Evolutionary conservation across 1,140 invertebrate genomes (phyloP).

Genomic region (Mesaphorura yosii): DNA sequence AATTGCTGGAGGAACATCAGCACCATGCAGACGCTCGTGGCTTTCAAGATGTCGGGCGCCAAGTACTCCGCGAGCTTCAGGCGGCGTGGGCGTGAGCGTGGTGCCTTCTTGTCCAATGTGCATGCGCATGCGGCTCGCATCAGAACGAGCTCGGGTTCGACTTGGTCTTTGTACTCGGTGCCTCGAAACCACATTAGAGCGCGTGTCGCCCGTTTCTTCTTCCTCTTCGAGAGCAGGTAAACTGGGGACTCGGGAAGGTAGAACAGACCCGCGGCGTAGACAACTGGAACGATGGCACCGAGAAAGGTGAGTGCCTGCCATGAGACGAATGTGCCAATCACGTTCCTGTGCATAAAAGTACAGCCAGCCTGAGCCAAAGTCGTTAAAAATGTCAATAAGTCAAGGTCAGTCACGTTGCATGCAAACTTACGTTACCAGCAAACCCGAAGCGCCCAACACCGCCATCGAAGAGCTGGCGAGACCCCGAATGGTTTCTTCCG

Average conservation of each 20-base stretch:
- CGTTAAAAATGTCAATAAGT: slow-evolving; percentile 18
- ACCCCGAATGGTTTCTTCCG: slow-evolving; percentile 45
- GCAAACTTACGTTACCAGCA: slow-evolving; percentile 51
- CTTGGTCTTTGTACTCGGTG: background rate
- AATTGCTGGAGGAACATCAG: slow-evolving; percentile 75
- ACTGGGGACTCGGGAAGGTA: slow-evolving; percentile 42
- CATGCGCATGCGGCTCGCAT: background rate
- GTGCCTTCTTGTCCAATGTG: background rate
- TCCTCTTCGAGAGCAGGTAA: slow-evolving; percentile 10
- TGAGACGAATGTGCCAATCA: slow-evolving; percentile 26
- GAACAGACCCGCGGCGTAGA: slow-evolving; percentile 38
- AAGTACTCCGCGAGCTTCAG: background rate
- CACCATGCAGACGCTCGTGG: slow-evolving; percentile 59
- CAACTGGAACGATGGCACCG: slow-evolving; percentile 38
- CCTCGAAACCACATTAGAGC: slow-evolving; percentile 9
- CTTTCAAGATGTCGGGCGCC: slow-evolving; percentile 37
- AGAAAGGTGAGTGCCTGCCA: slow-evolving; percentile 38
- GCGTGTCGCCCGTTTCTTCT: slow-evolving; percentile 16
- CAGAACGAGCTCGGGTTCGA: background rate
- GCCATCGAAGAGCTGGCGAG: slow-evolving; percentile 38
- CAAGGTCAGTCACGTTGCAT: slow-evolving; percentile 9
- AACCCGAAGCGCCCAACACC: slow-evolving; percentile 37
- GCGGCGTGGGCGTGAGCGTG: background rate
- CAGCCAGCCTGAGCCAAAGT: slow-evolving; percentile 30
- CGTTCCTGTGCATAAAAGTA: slow-evolving; percentile 22